Base-by-base conservation (phyloP, 1,140 invertebrate genomes). In the Tenebrio molitor region DNA sequence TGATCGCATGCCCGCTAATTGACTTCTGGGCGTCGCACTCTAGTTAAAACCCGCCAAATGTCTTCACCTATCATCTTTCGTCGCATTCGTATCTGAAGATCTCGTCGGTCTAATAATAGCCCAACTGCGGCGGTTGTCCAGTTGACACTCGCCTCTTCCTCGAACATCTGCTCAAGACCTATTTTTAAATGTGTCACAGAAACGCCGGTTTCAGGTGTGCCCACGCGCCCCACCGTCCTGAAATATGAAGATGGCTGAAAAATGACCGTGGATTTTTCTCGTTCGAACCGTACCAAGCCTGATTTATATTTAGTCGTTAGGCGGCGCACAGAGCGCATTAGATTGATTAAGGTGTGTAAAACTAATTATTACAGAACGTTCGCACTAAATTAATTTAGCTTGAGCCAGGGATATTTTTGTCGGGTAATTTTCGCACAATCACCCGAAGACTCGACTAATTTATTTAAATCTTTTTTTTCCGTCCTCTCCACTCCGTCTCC, bases 311-410 rank as follows among this genome's bases (percentile, higher is more conserved):
- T 23, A 21, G 19, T 46, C 42, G 42, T 46, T 46, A 46, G 17
- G 17, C 10, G 42, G 42, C 42, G 42, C 12, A 41, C 36, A 41
- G n/a, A 41, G 36, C 42, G 42, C 46, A 53, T 34, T 58, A 58
- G 50, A 58, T 58, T 33, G 50, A 58, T 58, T 58, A 58, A 58
- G 50, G 50, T 58, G 50, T 58, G 50, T 58, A 58, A 58, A 58
- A 58, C 23, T 29, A 58, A 58, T 58, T 58, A 58, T 58, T 58
- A n/a, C 46, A 10, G 46, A 53, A 53, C 46, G 46, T 53, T 53
- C 1, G 17, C 46, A 53, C 17, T 53, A 53, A 53, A 53, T 53
- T 53, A 53, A 53, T 53, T 53, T 53, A 34, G 50, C 50, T n/a
- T 6, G 10, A 58, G 23, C 21, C 21, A 4, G 50, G 17, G 46